Base-by-base conservation (phyloP, 2,888 invertebrate species). In the Sacculina carcini region DNA sequence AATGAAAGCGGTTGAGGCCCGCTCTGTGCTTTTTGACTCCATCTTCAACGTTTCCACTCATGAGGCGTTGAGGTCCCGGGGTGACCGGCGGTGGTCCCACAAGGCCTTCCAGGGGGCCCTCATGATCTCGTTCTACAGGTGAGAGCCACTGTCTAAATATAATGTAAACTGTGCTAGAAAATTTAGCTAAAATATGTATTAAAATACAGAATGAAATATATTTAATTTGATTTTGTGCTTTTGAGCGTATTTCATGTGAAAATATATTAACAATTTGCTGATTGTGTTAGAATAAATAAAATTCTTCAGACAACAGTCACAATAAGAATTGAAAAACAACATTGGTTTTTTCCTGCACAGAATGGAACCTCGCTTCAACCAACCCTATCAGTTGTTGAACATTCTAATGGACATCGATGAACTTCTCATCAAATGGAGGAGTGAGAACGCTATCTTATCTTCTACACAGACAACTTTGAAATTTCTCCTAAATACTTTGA, bases 351-450 rank as follows among this genome's bases (percentile, higher is more conserved):
- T n/a, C n/a, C n/a, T n/a, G n/a, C n/a, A 96, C 67, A 72, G 94
- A 44, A 92, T 96, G 62, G 90, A 94, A 68, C 92, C 94, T 0
- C 74, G 94, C 46, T 98, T 98, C 70, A 90, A 90, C 59, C 92
- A 94, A 65, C 96, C 96, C 0, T 92, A 92, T 69, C 94, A 94
- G 66, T 74, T 98, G 55, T 71, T 98, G 14, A 84, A 81, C 0
- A 73, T 89, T 14, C 75, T 98, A 26, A 94, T 94, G 85, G 96
- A 98, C 63, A 90, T 98, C 50, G 98, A 98, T 69, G 87, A 92
- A 1, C 73, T 92, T 53, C 85, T 98, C 62, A 96, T 92, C 38
- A 98, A 98, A 68, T 98, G 98, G 98, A 75, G 98, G 66, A 92
- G 96, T 96, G 69, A 77, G 80, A n/a, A n/a, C n/a, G 64, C 23